Base-by-base conservation (phyloP, 2,888 invertebrate genomes). In the Drosophila algonquin region DNA sequence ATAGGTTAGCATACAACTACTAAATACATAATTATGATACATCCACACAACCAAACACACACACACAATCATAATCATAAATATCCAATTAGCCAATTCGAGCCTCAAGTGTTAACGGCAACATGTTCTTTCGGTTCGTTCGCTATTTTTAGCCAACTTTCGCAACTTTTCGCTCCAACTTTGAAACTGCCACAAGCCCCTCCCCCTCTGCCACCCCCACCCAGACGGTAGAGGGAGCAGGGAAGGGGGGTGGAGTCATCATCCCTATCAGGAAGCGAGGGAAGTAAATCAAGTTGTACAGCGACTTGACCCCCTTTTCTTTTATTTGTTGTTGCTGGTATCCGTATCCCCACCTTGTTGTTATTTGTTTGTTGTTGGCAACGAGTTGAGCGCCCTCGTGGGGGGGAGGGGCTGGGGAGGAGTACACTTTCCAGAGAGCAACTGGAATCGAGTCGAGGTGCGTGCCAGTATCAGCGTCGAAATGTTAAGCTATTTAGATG, bases 141-240 rank as follows among this genome's bases (percentile, higher is more conserved):
- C 64, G 58, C 71, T 89, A 87, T 82, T 82, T 87, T 89, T 75
- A 72, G 83, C 70, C 89, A 79, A 70, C 82, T 86, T 81, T 89
- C 64, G 89, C 88, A 89, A 89, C 89, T 84, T 85, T 77, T 86
- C 75, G 89, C 86, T 80, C 69, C 73, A 87, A 85, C 89, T 85
- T 89, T 89, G 77, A 85, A 88, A 48, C 57, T 48, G 40, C 8
- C 35, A 7, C 0, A 14, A 18, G 27, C 30, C 32, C n/a, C n/a
- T 14, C 40, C 40, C 40, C 6, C 40, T 7, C n/a, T n/a, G n/a
- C n/a, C n/a, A 18, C 18, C 18, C 18, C 18, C 1, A 18, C 1
- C 40, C 7, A n/a, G 14, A 2, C 2, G 7, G 40, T 1, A 14
- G 40, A 16, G 10, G 44, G 21, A 24, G 44, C 35, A 70, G 70